A percentile compares a stretch with the other conserved stretches of the same genome.
phyloP scores from a whole-genome alignment of 2,113 vertebrate species.

The Panurus biarmicus region DNA sequence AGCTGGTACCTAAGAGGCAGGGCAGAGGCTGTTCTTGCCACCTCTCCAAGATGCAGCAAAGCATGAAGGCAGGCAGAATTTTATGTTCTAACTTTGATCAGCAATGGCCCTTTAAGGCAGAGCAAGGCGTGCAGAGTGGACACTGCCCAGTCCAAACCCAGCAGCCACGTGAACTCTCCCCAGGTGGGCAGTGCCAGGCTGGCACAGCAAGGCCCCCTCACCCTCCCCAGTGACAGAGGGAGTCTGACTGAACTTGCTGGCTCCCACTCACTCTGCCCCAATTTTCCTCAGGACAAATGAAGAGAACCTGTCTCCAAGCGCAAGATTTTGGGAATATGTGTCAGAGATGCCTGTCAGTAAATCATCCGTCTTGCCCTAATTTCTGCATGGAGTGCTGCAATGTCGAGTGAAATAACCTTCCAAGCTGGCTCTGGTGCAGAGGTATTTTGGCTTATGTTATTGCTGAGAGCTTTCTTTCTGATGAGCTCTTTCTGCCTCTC shows the following conservation, averaged over 20 bases:
- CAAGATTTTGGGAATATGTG: neutral
- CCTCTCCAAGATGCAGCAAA: neutral
- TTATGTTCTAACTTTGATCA: neutral
- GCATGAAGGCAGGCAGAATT: neutral
- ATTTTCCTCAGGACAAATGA: neutral
- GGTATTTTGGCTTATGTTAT: neutral
- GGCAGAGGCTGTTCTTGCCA: neutral
- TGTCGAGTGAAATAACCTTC: conserved; percentile 22
- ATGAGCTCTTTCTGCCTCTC: neutral
- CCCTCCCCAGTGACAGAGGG: neutral
- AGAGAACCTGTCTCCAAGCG: neutral
- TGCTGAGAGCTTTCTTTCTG: neutral
- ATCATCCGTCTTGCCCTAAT: neutral
- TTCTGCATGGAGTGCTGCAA: conserved; percentile 20
- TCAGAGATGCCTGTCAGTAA: neutral
- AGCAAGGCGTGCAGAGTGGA: neutral
- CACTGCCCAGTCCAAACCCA: neutral
- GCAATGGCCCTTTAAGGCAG: conserved; percentile 46
- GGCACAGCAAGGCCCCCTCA: neutral
- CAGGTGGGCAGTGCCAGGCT: conserved; percentile 12
- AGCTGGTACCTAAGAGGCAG: neutral
- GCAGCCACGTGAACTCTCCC: neutral
- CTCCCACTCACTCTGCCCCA: neutral
- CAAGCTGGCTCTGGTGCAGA: neutral
- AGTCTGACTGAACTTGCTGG: neutral